These are phyloP conservation scores for Exocentrus adspersus DNA, from an alignment of 2,888 invertebrate species.

Conservation along the genomic window DNA sequence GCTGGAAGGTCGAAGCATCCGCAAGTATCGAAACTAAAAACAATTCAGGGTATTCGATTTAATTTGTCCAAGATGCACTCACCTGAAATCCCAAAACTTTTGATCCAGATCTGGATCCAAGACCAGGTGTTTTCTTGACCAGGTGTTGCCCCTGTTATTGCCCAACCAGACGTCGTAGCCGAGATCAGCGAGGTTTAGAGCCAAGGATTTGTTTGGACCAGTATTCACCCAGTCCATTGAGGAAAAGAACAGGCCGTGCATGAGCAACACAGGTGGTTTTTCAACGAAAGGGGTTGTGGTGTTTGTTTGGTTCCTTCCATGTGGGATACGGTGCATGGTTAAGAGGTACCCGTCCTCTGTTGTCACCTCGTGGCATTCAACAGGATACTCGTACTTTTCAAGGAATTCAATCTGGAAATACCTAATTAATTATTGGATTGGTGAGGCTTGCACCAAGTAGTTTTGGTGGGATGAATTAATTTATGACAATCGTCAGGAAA, in stretches of 20 bases:
- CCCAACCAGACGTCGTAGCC: constrained; percentile 47
- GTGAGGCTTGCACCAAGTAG: too few species aligned
- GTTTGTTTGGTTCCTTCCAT: constrained; percentile 53
- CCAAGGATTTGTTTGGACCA: constrained; percentile 63
- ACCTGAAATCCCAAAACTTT: constrained; percentile 21
- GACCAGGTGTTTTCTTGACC: constrained; percentile 63
- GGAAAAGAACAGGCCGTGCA: constrained; percentile 67
- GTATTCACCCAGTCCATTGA: constrained; percentile 68
- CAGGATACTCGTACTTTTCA: constrained; percentile 55
- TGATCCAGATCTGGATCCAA: constrained; percentile 34
- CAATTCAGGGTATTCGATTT: too few species aligned
- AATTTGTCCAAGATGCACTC: too few species aligned
- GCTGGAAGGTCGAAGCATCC: constrained; percentile 16
- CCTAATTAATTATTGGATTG: too few species aligned
- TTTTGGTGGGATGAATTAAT: too few species aligned
- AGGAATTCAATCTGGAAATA: constrained; percentile 5
- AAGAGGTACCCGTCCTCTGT: constrained; percentile 71
- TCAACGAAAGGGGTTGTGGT: constrained; percentile 10
- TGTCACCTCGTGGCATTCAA: constrained; percentile 60
- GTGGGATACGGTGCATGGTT: constrained; percentile 67
- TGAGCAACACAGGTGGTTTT: constrained; percentile 61
- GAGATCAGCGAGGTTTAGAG: constrained; percentile 38
- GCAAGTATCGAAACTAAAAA: constrained; percentile 8
- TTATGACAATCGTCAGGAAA: too few species aligned
- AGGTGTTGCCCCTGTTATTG: constrained; percentile 69